Evolutionary conservation across 2,113 vertebrate genomes (phyloP).

Genomic region (Protobothrops flavoviridis): DNA sequence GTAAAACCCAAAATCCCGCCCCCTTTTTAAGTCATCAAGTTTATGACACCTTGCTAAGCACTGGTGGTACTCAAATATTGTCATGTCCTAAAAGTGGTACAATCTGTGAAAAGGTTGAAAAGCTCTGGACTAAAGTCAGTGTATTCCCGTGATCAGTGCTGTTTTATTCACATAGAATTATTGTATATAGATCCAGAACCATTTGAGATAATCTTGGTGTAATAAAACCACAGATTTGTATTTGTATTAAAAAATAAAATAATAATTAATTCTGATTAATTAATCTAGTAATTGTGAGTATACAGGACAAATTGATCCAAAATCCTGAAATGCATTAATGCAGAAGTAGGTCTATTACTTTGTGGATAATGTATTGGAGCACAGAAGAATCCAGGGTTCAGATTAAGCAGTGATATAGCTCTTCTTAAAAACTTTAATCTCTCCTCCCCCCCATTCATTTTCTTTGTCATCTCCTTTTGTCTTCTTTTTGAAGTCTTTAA

Average conservation of each 20-base stretch:
- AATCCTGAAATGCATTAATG: background rate
- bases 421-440: background rate
- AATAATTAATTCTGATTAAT: background rate
- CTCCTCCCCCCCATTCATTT: no score
- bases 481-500: background rate
- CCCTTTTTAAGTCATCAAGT: no score
- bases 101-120: no score
- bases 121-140: conserved; percentile 25
- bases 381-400: background rate
- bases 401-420: background rate
- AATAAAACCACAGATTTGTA: conserved; percentile 4
- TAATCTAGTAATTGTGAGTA: conserved; percentile 7
- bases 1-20: no score
- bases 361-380: background rate
- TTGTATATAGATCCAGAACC: conserved; percentile 42
- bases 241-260: background rate
- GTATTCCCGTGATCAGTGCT: conserved; percentile 36
- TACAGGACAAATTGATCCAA: conserved; percentile 10
- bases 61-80: no score
- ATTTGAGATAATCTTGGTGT: conserved; percentile 25
- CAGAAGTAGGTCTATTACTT: background rate
- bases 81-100: no score
- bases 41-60: no score
- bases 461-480: background rate
- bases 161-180: conserved; percentile 56